Evolutionary conservation across 2,888 invertebrate genomes (phyloP).

Genomic region (Synergus umbraculus): DNA sequence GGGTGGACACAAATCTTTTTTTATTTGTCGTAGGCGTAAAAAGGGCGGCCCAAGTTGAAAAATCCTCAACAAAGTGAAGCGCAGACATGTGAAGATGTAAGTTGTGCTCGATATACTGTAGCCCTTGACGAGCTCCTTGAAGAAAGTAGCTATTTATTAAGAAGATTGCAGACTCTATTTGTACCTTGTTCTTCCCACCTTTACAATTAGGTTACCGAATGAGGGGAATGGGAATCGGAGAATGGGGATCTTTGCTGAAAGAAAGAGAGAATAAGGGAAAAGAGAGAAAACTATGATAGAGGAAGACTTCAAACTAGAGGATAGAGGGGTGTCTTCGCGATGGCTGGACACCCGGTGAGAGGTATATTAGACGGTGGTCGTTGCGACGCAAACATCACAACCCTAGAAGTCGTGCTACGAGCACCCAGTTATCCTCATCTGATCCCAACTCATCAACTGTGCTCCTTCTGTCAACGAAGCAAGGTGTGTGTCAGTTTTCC

Average conservation of each 20-base stretch:
- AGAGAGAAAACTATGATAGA: slow-evolving; percentile 42
- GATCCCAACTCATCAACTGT: not conserved
- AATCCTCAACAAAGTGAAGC: slow-evolving; percentile 6
- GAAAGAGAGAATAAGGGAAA: slow-evolving; percentile 47
- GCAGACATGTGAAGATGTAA: not conserved
- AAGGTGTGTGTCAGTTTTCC: slow-evolving; percentile 13
- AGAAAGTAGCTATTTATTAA: slow-evolving; percentile 62
- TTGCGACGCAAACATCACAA: slow-evolving; percentile 71
- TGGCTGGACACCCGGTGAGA: slow-evolving; percentile 68
- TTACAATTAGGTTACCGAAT: slow-evolving; percentile 62
- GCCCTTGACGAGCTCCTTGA: slow-evolving; percentile 45
- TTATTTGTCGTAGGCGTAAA: slow-evolving; percentile 11
- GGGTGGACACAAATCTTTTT: not conserved
- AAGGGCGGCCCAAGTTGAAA: not conserved
- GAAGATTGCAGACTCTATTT: slow-evolving; percentile 70
- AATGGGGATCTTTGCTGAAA: slow-evolving; percentile 40
- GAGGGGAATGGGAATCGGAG: slow-evolving; percentile 41
- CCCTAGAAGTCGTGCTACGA: slow-evolving; percentile 60
- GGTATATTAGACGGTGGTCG: slow-evolving; percentile 73
- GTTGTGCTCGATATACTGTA: not conserved
- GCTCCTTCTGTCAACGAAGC: not conserved
- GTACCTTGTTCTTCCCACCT: slow-evolving; percentile 55
- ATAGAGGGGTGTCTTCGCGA: slow-evolving; percentile 55
- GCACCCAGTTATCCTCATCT: slow-evolving; percentile 47
- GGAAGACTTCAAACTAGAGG: slow-evolving; percentile 47